Evolutionary conservation across 2,113 vertebrate genomes (phyloP), one percentile per base, ranked within the genome.

Genomic region (Mobula hypostoma): DNA sequence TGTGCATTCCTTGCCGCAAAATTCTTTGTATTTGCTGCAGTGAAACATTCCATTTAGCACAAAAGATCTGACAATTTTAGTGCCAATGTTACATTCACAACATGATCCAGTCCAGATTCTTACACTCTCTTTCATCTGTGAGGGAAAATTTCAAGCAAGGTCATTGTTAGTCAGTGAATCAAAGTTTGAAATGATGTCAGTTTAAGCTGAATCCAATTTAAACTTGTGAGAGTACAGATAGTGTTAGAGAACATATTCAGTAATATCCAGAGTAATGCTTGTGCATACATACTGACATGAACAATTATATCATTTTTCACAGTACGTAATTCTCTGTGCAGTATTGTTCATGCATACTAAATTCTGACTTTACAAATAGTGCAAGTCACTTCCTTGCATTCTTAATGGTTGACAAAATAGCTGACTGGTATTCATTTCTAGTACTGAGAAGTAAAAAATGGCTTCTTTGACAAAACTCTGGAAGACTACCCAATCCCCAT

Each of bases 141-240:
- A 74, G 70, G 36, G 40, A 93, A 48, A 93, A 74, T 14, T 76
- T 93, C 24, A 93, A 48, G 36, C 91, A 74, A 93, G 91, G 91
- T 76, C 68, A 93, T 56, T 93, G 70, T 29, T 93, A 70, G 91
- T 93, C 91, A 93, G 36, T 72, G 21, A 93, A 93, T 93, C 91
- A 74, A 72, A 74, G 68, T 93, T 93, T 93, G 32, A 74, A 93
- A 76, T 48, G 19, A 48, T 93, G 91, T 93, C 91, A 76, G 36
- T 93, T 93, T 93, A 93, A 76, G 24, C 91, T 14, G 91, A 93
- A 93, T 74, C 40, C 21, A 93, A 76, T 93, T 93, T 93, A 93
- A 93, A 66, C 61, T 90, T 90, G 85, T 36, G 85, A 66, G 66
- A 93, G 40, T 93, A 56, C 36, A 27, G 91, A 74, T 74, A 15